Percentiles rank a stretch among this genome's conserved stretches.
phyloP scores from a whole-genome alignment of 2,113 vertebrate species.

The Atherinomorus stipes region DNA sequence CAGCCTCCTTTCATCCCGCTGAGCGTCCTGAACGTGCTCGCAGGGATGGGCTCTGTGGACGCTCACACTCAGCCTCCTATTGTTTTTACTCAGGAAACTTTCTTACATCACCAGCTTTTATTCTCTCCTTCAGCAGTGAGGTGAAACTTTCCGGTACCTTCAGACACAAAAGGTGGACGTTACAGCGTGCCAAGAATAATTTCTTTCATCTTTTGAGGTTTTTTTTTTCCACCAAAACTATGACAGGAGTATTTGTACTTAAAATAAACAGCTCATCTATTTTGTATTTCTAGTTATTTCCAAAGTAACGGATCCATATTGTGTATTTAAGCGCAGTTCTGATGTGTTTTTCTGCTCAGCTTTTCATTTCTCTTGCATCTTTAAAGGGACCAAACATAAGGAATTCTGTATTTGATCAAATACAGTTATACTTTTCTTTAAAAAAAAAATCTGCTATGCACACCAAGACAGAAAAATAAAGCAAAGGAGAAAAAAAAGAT shows the following conservation, averaged over 20 bases:
- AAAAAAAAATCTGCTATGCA: background rate
- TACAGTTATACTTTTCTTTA: constrained; percentile 4
- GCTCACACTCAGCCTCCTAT: constrained; percentile 15
- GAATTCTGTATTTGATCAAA: constrained; percentile 32
- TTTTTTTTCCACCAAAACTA: background rate
- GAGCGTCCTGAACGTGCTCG: constrained; percentile 15
- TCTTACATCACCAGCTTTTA: constrained; percentile 40
- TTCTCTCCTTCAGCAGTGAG: constrained; percentile 23
- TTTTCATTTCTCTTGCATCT: constrained; percentile 3
- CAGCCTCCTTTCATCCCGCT: constrained; percentile 2
- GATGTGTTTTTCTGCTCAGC: constrained; percentile 28
- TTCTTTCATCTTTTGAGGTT: constrained; percentile 14
- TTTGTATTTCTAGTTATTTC: background rate
- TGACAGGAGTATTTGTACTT: background rate
- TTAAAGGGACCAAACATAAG: constrained; percentile 53
- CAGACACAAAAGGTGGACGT: constrained; percentile 40
- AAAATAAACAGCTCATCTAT: background rate
- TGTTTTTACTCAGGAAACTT: constrained; percentile 75
- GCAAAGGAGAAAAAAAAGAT: too few relatives aligned
- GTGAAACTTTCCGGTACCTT: constrained; percentile 20
- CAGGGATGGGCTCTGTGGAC: constrained; percentile 3
- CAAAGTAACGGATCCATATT: background rate
- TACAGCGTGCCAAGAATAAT: constrained; percentile 36
- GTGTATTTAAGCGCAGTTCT: constrained; percentile 18
- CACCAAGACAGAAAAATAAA: constrained; percentile 1